phyloP scores from a whole-genome alignment of 2,797 vertebrate genomes.

The Sebastes nivosus region DNA sequence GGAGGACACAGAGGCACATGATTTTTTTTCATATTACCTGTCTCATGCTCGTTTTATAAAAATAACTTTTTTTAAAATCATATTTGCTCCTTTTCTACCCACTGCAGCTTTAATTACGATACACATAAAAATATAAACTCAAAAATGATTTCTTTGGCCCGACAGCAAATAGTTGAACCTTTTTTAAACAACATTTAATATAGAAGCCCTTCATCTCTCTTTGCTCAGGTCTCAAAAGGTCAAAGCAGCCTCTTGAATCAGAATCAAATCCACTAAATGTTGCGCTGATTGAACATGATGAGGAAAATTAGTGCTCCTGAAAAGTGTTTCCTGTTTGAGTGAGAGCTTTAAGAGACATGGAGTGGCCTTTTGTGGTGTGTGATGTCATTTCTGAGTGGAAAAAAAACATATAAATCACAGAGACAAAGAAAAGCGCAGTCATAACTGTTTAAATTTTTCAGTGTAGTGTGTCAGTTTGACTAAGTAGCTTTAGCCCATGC shows the following conservation, averaged over 20 bases:
- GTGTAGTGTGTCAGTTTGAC: slow-evolving; percentile 47
- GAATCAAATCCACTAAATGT: slow-evolving; percentile 52
- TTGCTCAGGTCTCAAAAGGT: slow-evolving; percentile 55
- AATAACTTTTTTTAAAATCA: too few species aligned
- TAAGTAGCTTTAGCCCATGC: slow-evolving; percentile 61
- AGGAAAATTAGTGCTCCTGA: slow-evolving; percentile 59
- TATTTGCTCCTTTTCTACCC: too few species aligned
- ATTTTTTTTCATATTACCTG: too few species aligned
- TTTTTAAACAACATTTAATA: slow-evolving; percentile 1
- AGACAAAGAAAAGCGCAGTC: slow-evolving; percentile 3
- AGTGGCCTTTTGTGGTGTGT: slow-evolving; percentile 50
- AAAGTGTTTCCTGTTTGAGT: slow-evolving; percentile 49
- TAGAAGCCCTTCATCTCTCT: slow-evolving; percentile 35
- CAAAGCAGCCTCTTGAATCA: slow-evolving; percentile 61
- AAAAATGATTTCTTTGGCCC: not conserved
- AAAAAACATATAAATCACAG: not conserved
- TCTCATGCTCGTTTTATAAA: too few species aligned
- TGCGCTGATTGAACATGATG: slow-evolving; percentile 61
- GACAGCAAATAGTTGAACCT: not conserved
- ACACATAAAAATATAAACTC: not conserved
- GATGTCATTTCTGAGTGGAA: slow-evolving; percentile 45
- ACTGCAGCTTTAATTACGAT: not conserved
- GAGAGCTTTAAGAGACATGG: slow-evolving; percentile 40
- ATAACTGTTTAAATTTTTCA: not conserved
- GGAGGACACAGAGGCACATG: too few species aligned